phyloP scores from a whole-genome alignment of 2,113 vertebrate genomes.

The Rallus limicola region DNA sequence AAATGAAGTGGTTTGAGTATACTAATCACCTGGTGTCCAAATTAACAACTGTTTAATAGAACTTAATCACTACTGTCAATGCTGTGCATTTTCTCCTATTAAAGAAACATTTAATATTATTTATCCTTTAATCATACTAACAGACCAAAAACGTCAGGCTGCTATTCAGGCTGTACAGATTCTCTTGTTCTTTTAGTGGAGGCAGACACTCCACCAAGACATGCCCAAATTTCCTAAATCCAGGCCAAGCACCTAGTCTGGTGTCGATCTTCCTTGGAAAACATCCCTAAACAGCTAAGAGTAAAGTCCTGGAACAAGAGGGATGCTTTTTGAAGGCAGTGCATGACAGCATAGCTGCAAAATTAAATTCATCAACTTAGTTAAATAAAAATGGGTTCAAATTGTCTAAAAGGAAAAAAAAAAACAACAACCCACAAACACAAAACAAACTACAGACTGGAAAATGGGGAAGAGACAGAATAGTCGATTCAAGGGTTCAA shows the following conservation, averaged over 20 bases:
- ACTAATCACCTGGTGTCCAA: slow-evolving; percentile 48
- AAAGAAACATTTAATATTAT: slow-evolving; percentile 26
- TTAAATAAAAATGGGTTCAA: neutral
- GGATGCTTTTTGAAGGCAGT: neutral
- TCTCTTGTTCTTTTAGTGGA: neutral
- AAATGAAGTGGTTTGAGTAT: slow-evolving; percentile 50
- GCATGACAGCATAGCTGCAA: neutral
- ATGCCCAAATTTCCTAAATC: neutral
- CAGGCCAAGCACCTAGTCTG: neutral
- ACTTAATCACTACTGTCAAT: slow-evolving; percentile 50
- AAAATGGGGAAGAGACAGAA: neutral
- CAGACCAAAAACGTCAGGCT: neutral
- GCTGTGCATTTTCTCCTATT: slow-evolving; percentile 37
- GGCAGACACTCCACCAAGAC: neutral
- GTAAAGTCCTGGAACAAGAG: neutral
- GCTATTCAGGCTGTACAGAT: neutral
- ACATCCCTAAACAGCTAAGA: neutral
- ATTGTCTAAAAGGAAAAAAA: neutral
- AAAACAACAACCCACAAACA: too few species aligned
- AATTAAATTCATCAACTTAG: neutral
- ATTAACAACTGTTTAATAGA: slow-evolving; percentile 58
- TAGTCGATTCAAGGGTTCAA: neutral
- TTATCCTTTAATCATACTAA: slow-evolving; percentile 48
- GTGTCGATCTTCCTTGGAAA: neutral
- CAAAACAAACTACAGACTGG: neutral